Percentiles rank a stretch among this genome's conserved stretches.
These are phyloP conservation scores for Tupaia tana DNA, from an alignment of 2,113 vertebrate genomes.

Conservation along the genomic window DNA sequence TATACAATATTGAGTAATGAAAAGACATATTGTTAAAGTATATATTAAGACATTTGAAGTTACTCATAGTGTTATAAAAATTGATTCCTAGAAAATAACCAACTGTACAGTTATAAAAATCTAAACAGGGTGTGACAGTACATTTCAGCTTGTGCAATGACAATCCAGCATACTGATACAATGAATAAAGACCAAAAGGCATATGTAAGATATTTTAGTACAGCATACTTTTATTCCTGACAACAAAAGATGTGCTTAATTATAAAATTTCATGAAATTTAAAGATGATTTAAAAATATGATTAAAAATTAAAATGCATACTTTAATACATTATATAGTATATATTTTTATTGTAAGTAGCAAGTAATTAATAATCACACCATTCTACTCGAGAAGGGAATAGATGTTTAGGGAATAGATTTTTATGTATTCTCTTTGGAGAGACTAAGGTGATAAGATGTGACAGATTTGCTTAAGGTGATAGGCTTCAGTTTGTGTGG, in stretches of 20 bases:
- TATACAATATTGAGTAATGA: background rate
- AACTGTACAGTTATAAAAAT: background rate
- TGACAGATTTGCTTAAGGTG: constrained; percentile 10
- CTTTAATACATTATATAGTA: background rate
- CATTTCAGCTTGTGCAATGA: background rate
- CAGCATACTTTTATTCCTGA: background rate
- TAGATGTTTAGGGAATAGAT: background rate
- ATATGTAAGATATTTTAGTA: constrained; percentile 30
- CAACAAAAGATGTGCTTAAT: background rate
- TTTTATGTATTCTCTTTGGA: background rate
- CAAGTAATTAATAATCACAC: constrained; percentile 25
- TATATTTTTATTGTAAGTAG: background rate
- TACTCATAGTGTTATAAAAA: constrained; percentile 11
- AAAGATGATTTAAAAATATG: background rate
- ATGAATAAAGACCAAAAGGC: constrained; percentile 8
- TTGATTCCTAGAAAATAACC: background rate
- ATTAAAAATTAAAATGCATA: background rate
- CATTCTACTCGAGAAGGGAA: background rate
- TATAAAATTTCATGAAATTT: constrained; percentile 13
- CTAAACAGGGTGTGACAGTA: background rate
- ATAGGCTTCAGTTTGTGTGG: background rate
- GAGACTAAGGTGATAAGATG: constrained; percentile 1
- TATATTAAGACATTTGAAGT: constrained; percentile 17
- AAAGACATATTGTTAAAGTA: constrained; percentile 30
- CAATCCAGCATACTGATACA: background rate